A percentile compares a stretch with the other conserved stretches of the same genome.
These are phyloP conservation scores for mouse (Mus musculus) DNA, from an alignment of 2,113 vertebrate species.

Conservation along the genomic window DNA sequence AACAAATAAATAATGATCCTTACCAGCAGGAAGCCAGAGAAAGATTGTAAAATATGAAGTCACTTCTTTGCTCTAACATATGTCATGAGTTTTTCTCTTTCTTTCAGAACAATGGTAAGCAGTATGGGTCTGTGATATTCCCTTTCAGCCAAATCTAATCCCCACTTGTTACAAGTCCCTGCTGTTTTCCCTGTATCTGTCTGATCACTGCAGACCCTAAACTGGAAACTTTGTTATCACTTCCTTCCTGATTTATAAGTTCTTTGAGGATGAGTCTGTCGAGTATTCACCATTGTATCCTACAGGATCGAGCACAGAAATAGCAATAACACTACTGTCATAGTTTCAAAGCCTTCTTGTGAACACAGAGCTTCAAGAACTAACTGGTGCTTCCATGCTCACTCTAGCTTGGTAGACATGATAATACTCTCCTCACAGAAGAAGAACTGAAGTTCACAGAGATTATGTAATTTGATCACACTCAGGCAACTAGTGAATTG, in stretches of 20 bases:
- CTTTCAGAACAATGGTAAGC: not conserved
- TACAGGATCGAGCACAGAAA: not conserved
- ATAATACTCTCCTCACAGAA: not conserved
- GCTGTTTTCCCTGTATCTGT: not conserved
- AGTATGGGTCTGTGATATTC: not conserved
- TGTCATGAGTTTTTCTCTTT: not conserved
- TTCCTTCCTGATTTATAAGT: not conserved
- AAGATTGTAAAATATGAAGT: constrained; percentile 1
- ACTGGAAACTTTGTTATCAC: not conserved
- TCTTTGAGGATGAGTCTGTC: constrained; percentile 23
- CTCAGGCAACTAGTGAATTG: not conserved
- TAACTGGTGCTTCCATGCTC: not conserved
- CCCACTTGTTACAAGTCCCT: not conserved
- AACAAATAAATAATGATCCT: not conserved
- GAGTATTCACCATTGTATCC: not conserved
- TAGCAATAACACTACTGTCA: not conserved
- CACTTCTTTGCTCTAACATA: not conserved
- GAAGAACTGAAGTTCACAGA: not conserved
- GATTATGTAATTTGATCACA: not conserved
- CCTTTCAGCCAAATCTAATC: not conserved
- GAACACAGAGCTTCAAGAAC: not conserved
- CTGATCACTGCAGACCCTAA: not conserved
- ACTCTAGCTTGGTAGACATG: not conserved
- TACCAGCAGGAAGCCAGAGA: not conserved
- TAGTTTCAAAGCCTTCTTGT: not conserved